Conservation (phyloP, 2,888 invertebrate genomes). For the Ferrisia virgata region DNA sequence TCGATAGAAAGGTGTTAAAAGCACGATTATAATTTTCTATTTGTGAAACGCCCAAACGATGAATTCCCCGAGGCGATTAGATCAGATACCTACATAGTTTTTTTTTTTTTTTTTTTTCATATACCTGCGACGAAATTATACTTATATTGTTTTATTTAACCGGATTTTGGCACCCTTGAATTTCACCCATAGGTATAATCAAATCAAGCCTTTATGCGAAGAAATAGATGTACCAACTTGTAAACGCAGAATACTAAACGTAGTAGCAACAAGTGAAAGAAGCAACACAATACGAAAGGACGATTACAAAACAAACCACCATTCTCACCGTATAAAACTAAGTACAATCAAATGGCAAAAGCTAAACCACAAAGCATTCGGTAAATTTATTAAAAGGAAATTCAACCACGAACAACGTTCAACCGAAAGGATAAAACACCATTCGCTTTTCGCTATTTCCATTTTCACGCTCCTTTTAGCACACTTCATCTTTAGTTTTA, state of each 20-base stretch:
- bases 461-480: conserved; percentile 10
- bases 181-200: not conserved
- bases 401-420: not conserved
- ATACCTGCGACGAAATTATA: not conserved
- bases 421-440: not conserved
- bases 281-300: not conserved
- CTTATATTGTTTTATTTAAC: not conserved
- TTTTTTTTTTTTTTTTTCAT: not conserved
- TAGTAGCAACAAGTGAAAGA: not conserved
- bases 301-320: not conserved
- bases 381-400: conserved; percentile 3
- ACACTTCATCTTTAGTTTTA: not conserved
- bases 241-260: too few species aligned
- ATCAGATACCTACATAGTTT: too few species aligned
- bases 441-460: too few species aligned
- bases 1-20: conserved; percentile 7
- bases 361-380: not conserved
- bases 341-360: not conserved
- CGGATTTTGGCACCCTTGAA: not conserved
- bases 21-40: conserved; percentile 5
- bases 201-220: not conserved
- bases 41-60: not conserved
- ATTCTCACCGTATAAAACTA: not conserved
- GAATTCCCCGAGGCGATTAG: not conserved
- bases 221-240: too few species aligned